phyloP scores from a whole-genome alignment of 2,113 vertebrate genomes.

The Bubo blakistoni region DNA sequence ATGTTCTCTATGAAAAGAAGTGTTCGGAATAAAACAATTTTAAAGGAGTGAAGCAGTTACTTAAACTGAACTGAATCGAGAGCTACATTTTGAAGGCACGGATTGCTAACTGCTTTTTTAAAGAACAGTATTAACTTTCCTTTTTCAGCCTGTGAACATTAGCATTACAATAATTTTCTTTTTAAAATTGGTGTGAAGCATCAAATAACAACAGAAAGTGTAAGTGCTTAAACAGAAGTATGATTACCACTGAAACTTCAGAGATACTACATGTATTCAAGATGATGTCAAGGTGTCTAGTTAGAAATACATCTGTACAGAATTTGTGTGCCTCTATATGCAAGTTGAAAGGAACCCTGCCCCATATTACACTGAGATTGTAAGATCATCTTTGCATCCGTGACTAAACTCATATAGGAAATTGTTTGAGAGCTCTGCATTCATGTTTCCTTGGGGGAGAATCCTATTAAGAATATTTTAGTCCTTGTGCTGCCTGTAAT shows the following conservation, averaged over 20 bases:
- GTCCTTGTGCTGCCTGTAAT: neutral
- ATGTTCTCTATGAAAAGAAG: conserved; percentile 44
- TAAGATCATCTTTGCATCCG: neutral
- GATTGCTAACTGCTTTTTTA: neutral
- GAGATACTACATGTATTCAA: neutral
- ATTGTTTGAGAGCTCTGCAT: neutral
- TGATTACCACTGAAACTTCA: neutral
- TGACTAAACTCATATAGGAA: neutral
- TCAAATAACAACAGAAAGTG: neutral
- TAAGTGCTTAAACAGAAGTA: neutral
- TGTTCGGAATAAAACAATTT: conserved; percentile 27
- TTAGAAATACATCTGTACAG: neutral
- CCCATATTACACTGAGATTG: neutral
- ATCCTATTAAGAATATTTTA: neutral
- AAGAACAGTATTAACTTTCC: neutral
- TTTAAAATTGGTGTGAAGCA: neutral
- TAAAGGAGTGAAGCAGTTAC: neutral
- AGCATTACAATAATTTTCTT: neutral
- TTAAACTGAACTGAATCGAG: neutral
- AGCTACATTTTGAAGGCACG: neutral
- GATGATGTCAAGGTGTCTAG: neutral
- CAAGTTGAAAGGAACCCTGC: neutral
- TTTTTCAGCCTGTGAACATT: neutral
- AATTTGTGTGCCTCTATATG: neutral
- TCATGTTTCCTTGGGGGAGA: neutral